Evolutionary conservation across 2,113 vertebrate genomes (phyloP).

Genomic region (Pseudonaja textilis): DNA sequence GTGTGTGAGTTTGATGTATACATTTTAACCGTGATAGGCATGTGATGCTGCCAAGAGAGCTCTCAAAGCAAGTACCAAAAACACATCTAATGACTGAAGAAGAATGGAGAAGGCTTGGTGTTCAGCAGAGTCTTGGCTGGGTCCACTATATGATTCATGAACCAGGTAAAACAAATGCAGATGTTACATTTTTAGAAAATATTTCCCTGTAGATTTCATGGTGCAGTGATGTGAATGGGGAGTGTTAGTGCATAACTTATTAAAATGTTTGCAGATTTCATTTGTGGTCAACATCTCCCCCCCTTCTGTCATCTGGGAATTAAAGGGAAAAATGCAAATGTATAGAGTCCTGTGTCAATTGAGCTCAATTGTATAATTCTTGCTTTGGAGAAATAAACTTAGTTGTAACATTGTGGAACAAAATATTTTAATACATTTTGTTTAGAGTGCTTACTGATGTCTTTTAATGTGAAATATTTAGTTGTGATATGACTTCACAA

Average conservation of each 20-base stretch:
- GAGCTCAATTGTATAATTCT: background rate
- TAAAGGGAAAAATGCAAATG: background rate
- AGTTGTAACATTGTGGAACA: background rate
- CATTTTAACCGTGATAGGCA: conserved; percentile 67
- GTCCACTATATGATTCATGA: conserved; percentile 91
- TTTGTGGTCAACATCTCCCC: background rate
- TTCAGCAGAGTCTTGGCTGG: conserved; percentile 88
- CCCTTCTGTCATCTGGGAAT: background rate
- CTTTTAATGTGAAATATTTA: background rate
- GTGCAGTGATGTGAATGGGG: background rate
- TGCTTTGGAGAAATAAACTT: background rate
- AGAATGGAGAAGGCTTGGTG: conserved; percentile 84
- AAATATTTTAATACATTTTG: background rate
- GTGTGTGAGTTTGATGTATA: background rate
- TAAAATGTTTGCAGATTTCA: background rate
- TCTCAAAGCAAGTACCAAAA: conserved; percentile 86
- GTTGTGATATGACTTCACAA: background rate
- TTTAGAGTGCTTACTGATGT: background rate
- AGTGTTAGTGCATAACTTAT: background rate
- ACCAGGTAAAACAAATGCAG: conserved; percentile 69
- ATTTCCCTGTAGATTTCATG: background rate
- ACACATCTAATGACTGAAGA: conserved; percentile 87
- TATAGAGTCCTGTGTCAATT: background rate
- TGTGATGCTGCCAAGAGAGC: conserved; percentile 84
- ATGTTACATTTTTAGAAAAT: background rate